Percentiles rank a stretch among this genome's conserved stretches.
phyloP scores from a whole-genome alignment of 2,888 invertebrate species.

The Tenthredo scrophulariae region DNA sequence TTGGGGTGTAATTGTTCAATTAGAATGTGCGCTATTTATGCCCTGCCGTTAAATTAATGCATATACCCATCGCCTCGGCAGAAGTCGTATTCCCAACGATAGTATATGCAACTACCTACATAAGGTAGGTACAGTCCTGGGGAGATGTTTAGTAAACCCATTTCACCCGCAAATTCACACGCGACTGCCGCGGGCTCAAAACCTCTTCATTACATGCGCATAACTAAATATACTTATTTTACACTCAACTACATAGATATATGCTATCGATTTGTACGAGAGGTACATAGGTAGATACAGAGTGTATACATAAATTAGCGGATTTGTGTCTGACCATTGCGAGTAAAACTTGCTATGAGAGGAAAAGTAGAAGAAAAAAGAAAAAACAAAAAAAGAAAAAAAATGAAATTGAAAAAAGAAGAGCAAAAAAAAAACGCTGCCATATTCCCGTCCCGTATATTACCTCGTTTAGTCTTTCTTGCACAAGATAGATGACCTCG shows the following conservation, averaged over 20 bases:
- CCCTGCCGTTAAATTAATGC: slow-evolving; percentile 53
- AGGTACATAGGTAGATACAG: background rate
- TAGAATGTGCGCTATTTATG: slow-evolving; percentile 53
- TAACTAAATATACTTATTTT: background rate
- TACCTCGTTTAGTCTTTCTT: slow-evolving; percentile 54
- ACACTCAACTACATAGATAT: background rate
- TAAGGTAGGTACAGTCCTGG: slow-evolving; percentile 29
- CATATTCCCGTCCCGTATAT: slow-evolving; percentile 46
- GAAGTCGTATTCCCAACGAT: slow-evolving; percentile 37
- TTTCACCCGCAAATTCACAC: background rate
- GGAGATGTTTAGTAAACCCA: slow-evolving; percentile 33
- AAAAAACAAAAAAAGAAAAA: background rate
- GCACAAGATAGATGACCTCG: slow-evolving; percentile 51
- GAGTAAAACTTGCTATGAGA: background rate
- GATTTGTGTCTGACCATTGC: slow-evolving; percentile 7
- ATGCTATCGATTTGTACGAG: background rate
- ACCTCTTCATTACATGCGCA: background rate
- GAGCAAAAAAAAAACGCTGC: background rate
- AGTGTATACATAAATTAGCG: slow-evolving; percentile 20
- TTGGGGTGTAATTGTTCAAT: slow-evolving; percentile 52
- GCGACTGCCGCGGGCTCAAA: background rate
- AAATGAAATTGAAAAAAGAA: background rate
- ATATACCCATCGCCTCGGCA: slow-evolving; percentile 41
- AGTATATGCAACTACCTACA: background rate
- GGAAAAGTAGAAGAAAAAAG: background rate